phyloP scores from a whole-genome alignment of 92 coral and sea anemone species.

The Hydrozoanthus gracilis region DNA sequence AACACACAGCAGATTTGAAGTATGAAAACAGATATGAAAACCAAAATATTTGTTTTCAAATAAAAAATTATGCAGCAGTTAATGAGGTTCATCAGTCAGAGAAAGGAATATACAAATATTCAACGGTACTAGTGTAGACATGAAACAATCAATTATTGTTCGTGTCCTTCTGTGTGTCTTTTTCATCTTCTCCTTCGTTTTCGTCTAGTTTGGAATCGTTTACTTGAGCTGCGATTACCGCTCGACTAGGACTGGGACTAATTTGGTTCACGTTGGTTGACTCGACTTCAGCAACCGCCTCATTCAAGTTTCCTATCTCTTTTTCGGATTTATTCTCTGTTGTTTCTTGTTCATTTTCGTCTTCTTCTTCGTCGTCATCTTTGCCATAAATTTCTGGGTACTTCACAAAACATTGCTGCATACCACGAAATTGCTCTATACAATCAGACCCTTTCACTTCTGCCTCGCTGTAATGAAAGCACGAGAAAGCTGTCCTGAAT shows the following conservation, averaged over 20 bases:
- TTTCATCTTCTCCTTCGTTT: neutral
- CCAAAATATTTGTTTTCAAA: too few relatives aligned
- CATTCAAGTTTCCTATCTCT: neutral
- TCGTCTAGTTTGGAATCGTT: neutral
- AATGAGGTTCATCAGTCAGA: too few relatives aligned
- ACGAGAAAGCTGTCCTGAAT: conserved; percentile 92
- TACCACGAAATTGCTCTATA: conserved; percentile 88
- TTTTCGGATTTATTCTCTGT: conserved; percentile 19
- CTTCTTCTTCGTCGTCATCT: conserved; percentile 76
- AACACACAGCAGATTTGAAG: too few relatives aligned
- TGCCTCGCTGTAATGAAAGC: conserved; percentile 94
- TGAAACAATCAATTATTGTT: neutral
- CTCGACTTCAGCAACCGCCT: neutral
- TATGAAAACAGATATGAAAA: too few relatives aligned
- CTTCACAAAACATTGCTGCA: conserved; percentile 94
- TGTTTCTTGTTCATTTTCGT: conserved; percentile 38
- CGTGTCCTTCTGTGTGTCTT: neutral
- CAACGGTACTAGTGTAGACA: too few relatives aligned
- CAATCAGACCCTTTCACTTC: conserved; percentile 97
- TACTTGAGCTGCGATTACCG: conserved; percentile 37
- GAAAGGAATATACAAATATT: too few relatives aligned
- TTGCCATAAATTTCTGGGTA: conserved; percentile 96
- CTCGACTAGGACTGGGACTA: conserved; percentile 47
- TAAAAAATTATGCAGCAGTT: too few relatives aligned
- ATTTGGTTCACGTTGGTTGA: neutral